Base-by-base conservation (phyloP, 2,113 vertebrate species). In the Calypte anna region DNA sequence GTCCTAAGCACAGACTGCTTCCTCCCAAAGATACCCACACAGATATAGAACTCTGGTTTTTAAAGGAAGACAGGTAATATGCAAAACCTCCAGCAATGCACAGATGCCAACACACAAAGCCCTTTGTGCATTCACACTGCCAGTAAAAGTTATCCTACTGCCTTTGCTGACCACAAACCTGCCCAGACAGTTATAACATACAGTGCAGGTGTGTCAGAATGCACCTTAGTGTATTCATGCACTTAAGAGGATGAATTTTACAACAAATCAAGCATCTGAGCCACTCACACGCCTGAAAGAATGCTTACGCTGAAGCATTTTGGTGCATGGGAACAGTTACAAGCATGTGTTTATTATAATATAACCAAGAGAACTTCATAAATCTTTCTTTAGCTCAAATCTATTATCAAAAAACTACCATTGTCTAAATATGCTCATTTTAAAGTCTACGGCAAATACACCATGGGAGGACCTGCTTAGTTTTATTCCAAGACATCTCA, bases 401-500 rank as follows among this genome's bases (percentile, higher is more conserved):
- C 23, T 24, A 62, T 1, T 80, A 74, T 75, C 30, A 61, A 81
- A 94, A 75, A 25, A 14, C 30, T 44, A 30, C 64, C 7, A 36
- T 7, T 67, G 23, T 59, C 66, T 50, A n/a, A 79, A 75, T 25
- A 70, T 8, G 36, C 12, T 81, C 33, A 59, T 61, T 88, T 90
- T 62, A 59, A 85, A 31, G 63, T 36, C 59, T 57, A 23, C 48
- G 61, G 66, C 57, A 88, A 91, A 82, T n/a, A 63, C 43, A 54
- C 78, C 31, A 36, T 27, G 38, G 36, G 10, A 82, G 33, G 40
- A 90, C n/a, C 64, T 78, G 48, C 76, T 86, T 6, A 88, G 61
- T 86, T 93, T 72, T 59, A 70, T 64, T 90, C 68, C 72, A n/a
- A 93, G 87, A 70, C 40, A 74, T 93, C 94, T 91, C 40, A 40